Percentiles rank a stretch among this genome's conserved stretches.
Conservation (phyloP, 2,113 vertebrate genomes). For the Gila orcuttii region DNA sequence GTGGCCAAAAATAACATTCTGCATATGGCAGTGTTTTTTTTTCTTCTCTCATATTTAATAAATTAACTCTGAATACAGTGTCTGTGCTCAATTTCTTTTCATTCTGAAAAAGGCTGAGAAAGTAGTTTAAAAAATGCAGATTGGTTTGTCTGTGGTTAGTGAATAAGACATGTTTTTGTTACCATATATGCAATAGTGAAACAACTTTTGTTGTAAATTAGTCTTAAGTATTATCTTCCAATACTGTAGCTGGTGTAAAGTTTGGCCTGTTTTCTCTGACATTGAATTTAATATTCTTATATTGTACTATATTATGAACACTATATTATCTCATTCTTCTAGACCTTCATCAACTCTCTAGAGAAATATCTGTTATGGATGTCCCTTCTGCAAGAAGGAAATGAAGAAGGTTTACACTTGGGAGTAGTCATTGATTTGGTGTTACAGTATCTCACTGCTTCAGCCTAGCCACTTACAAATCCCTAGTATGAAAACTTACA, state of each 20-base stretch:
- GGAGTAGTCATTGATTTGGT: not conserved
- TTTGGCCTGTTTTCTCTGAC: not conserved
- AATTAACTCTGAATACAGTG: too few relatives aligned
- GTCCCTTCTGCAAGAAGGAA: not conserved
- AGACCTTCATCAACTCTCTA: not conserved
- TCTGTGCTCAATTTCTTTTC: too few relatives aligned
- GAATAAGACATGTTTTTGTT: not conserved
- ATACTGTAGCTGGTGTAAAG: not conserved
- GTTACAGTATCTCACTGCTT: not conserved
- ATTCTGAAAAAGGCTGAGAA: too few relatives aligned
- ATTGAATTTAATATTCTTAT: not conserved
- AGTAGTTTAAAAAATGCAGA: not conserved
- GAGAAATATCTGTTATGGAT: not conserved
- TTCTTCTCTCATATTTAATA: too few relatives aligned
- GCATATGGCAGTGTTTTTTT: too few relatives aligned
- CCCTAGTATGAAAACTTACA: not conserved
- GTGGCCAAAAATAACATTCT: too few relatives aligned
- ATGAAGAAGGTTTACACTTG: not conserved
- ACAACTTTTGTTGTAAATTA: not conserved
- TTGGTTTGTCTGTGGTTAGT: not conserved
- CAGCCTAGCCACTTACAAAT: not conserved
- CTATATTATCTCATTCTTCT: not conserved
- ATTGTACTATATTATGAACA: not conserved
- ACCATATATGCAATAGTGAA: not conserved
- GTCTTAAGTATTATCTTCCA: not conserved